Base-by-base conservation (phyloP, 2,797 vertebrate genomes). In the Urosaurus nigricauda region DNA sequence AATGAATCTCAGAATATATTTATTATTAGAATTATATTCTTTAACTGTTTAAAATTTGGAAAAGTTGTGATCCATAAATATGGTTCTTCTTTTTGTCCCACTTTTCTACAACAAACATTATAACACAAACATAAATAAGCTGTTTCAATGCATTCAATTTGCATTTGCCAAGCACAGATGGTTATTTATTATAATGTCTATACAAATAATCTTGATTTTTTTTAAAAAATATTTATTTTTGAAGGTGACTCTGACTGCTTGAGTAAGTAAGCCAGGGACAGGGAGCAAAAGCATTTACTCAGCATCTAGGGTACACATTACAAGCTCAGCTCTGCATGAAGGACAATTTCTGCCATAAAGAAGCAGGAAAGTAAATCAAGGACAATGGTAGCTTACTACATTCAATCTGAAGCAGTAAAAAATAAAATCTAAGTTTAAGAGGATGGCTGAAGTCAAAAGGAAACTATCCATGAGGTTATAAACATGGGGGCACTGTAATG, bases 311-410 rank as follows among this genome's bases (percentile, higher is more conserved):
- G 97, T 96, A 95, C 91, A 73, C 96, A 97, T 98, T 97, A 97
- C 96, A 98, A 98, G 97, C 97, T 97, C 96, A 97, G 95, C 96
- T 98, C 97, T 95, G 96, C 98, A 98, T 97, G 97, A 98, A 98
- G 98, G 97, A 96, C 97, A 98, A 98, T 98, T 97, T 98, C 96
- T 95, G 97, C 96, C 91, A 94, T 95, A 96, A 97, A 97, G 96
- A 97, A 97, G 95, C 87, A 95, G 95, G 94, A 93, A 94, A 94
- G 93, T 96, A 96, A 98, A 97, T 96, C 91, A 96, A 98, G 96
- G 96, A 96, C 97, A 97, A 93, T 87, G 37, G 79, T 87, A 89
- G 83, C 92, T 94, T 95, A 93, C 93, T 90, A 92, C 70, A 89
- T 92, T 80, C 87, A 92, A 87, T 91, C 77, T 90, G 79, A 90